A percentile compares a stretch with the other conserved stretches of the same genome.
Evolutionary conservation across 2,888 invertebrate species (phyloP).

Genomic region (Ichneumon xanthorius): DNA sequence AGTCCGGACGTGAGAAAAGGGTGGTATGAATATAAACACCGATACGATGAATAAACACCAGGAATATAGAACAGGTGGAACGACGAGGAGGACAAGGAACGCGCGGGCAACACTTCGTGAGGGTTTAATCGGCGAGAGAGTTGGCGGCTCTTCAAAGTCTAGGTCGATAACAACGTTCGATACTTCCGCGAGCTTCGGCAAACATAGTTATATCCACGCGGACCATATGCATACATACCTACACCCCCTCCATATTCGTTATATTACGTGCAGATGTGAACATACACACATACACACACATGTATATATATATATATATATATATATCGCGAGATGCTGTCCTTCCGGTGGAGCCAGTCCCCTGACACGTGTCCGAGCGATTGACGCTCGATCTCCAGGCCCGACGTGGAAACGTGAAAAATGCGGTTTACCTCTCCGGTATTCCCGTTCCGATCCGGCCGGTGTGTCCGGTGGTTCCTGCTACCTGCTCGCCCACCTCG

Average conservation of each 20-base stretch:
- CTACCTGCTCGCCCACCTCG: constrained; percentile 34
- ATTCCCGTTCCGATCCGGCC: constrained; percentile 31
- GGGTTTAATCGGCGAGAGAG: constrained; percentile 43
- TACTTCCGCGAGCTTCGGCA: constrained; percentile 22
- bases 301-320: constrained; percentile 6
- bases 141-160: constrained; percentile 48
- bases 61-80: constrained; percentile 22
- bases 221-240: neutral
- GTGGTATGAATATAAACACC: constrained; percentile 22
- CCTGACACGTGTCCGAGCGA: constrained; percentile 63
- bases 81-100: neutral
- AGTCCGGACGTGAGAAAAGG: constrained; percentile 19
- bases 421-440: constrained; percentile 36
- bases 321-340: constrained; percentile 39
- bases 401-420: constrained; percentile 62
- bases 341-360: constrained; percentile 52
- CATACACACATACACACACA: too few species aligned
- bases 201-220: constrained; percentile 64
- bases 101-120: constrained; percentile 16
- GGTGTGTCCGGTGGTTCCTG: constrained; percentile 26
- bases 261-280: neutral
- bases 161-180: constrained; percentile 37
- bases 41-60: neutral
- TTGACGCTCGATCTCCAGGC: constrained; percentile 48
- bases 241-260: neutral